Evolutionary conservation across 2,888 invertebrate genomes (phyloP).

Genomic region (Syrista parreyssii): DNA sequence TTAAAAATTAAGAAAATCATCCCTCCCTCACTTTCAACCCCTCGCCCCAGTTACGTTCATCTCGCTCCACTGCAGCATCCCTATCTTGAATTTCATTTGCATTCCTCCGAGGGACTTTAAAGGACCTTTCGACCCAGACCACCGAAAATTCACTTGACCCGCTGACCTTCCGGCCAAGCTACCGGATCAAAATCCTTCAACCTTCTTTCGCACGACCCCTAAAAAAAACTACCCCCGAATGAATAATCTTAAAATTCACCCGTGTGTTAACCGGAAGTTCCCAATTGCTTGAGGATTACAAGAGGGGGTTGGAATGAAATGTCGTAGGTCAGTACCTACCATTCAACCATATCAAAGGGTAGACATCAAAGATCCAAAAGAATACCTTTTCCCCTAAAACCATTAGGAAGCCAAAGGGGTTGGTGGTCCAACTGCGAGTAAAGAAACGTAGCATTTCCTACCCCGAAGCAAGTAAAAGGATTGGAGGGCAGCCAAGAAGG

Average conservation of each 20-base stretch:
- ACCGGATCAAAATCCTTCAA: too few relatives aligned
- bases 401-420: not conserved
- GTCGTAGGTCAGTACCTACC: not conserved
- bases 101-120: conserved; percentile 10
- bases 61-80: not conserved
- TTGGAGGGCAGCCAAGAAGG: not conserved
- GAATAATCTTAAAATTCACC: too few relatives aligned
- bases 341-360: not conserved
- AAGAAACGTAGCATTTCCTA: too few relatives aligned
- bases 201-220: too few relatives aligned
- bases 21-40: not conserved
- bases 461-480: not conserved
- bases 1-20: too few relatives aligned
- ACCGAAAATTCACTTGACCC: too few relatives aligned
- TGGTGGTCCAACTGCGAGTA: not conserved
- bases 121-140: conserved; percentile 11
- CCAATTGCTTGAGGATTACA: not conserved
- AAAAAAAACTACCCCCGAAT: too few relatives aligned
- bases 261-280: not conserved
- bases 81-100: conserved; percentile 19
- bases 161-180: too few relatives aligned
- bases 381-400: not conserved
- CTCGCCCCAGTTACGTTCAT: not conserved
- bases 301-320: too few relatives aligned
- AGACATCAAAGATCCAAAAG: not conserved